A percentile compares a stretch with the other conserved stretches of the same genome.
Evolutionary conservation across 2,888 invertebrate genomes (phyloP).

Genomic region (Scaptomyza cyrtandrae): DNA sequence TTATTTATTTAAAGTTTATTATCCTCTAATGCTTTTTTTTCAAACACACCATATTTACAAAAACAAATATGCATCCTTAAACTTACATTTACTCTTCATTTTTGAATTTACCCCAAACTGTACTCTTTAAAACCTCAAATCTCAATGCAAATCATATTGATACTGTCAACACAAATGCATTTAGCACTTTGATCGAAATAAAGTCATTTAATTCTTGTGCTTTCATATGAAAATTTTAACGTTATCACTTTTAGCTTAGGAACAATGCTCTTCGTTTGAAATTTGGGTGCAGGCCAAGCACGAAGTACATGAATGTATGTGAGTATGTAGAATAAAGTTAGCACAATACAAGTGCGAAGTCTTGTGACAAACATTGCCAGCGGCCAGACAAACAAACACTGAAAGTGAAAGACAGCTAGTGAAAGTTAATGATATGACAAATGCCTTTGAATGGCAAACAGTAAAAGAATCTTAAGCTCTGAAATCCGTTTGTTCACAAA

Average conservation of each 20-base stretch:
- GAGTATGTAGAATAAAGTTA: conserved; percentile 6
- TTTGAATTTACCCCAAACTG: no score
- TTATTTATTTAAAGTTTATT: no score
- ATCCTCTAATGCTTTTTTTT: no score
- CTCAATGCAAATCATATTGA: conserved; percentile 34
- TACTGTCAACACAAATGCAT: conserved; percentile 54
- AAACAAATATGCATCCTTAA: no score
- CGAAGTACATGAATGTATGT: not conserved
- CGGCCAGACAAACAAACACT: conserved; percentile 31
- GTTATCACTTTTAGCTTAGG: conserved; percentile 38
- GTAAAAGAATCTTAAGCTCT: conserved; percentile 7
- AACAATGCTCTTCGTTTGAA: conserved; percentile 12
- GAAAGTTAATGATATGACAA: conserved; percentile 67
- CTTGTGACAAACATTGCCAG: conserved; percentile 36
- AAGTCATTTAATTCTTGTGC: conserved; percentile 23
- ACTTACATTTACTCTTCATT: no score
- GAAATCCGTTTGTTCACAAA: conserved; percentile 67
- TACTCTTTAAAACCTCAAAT: no score
- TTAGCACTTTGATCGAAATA: conserved; percentile 51
- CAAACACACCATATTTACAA: no score
- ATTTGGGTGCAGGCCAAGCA: conserved; percentile 56
- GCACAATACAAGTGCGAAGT: conserved; percentile 19
- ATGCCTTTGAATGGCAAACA: conserved; percentile 31
- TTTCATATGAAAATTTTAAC: conserved; percentile 60
- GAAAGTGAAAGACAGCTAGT: conserved; percentile 28